phyloP scores from a whole-genome alignment of 2,888 invertebrate genomes.

The Lapara coniferarum region DNA sequence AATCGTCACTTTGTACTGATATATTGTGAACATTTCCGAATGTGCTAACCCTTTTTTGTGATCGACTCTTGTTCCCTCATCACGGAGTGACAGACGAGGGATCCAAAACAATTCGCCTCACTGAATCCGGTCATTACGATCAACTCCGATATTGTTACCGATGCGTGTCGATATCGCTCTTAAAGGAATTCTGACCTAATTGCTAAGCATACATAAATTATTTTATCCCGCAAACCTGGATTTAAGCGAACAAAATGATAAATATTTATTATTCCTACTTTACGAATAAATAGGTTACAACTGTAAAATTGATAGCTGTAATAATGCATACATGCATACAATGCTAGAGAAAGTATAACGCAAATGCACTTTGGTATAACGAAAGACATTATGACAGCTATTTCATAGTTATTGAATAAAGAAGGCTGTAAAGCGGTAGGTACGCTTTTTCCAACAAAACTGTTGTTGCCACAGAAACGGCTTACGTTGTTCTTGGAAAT shows the following conservation, averaged over 20 bases:
- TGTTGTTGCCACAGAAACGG: background rate
- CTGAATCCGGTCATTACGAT: constrained; percentile 58
- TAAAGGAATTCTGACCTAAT: constrained; percentile 24
- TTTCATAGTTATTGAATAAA: background rate
- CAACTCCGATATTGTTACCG: constrained; percentile 48
- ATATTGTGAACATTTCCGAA: constrained; percentile 60
- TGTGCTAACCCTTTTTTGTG: constrained; percentile 62
- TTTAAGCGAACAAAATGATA: background rate
- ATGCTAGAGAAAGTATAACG: background rate
- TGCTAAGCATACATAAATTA: constrained; percentile 22
- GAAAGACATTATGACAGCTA: background rate
- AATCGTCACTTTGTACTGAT: constrained; percentile 57
- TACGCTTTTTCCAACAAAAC: background rate
- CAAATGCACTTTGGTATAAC: no score
- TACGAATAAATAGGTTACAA: no score
- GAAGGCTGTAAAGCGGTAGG: background rate
- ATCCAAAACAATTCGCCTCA: constrained; percentile 59
- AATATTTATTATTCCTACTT: no score
- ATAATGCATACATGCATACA: background rate
- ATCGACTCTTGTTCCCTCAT: constrained; percentile 59
- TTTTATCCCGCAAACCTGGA: background rate
- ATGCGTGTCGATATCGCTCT: constrained; percentile 33
- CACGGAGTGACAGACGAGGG: constrained; percentile 60
- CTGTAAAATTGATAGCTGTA: no score
- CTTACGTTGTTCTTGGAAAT: background rate